A percentile compares a stretch with the other conserved stretches of the same genome.
Conservation (phyloP, 2,888 invertebrate species). For the Netelia virgata region DNA sequence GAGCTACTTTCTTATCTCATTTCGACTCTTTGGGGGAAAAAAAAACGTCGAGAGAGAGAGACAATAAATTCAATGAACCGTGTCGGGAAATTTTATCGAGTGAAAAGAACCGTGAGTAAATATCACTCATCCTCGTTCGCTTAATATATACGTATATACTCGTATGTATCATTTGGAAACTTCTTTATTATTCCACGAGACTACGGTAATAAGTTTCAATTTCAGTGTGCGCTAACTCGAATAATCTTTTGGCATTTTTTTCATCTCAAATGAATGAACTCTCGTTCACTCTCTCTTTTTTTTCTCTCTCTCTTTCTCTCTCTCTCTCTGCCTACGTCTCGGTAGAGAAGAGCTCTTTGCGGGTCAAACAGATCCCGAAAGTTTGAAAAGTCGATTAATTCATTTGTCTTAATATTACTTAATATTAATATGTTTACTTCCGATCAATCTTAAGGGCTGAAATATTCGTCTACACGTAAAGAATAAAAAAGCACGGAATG, state of each 20-base stretch:
- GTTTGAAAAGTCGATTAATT: background rate
- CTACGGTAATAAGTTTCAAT: conserved; percentile 54
- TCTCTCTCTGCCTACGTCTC: background rate
- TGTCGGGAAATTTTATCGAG: conserved; percentile 62
- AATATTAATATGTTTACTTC: too few relatives aligned
- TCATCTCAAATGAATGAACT: conserved; percentile 14
- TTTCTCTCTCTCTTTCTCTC: background rate
- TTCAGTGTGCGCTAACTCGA: conserved; percentile 42
- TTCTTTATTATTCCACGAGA: conserved; percentile 56
- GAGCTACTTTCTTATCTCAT: conserved; percentile 36
- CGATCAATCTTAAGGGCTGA: background rate
- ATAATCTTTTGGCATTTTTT: conserved; percentile 42
- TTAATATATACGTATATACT: conserved; percentile 7
- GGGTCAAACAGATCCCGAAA: conserved; percentile 22
- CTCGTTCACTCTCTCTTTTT: background rate
- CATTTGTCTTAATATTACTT: too few relatives aligned
- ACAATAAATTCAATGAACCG: conserved; percentile 58
- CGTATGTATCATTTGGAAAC: conserved; percentile 33
- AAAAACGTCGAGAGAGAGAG: conserved; percentile 30
- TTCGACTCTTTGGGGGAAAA: conserved; percentile 39
- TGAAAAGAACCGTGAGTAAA: conserved; percentile 53
- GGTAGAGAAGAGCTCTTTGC: conserved; percentile 11
- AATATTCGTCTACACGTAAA: background rate
- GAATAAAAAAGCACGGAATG: background rate
- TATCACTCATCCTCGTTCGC: conserved; percentile 15